These are phyloP conservation scores for Liolophura sinensis DNA, from an alignment of 1,140 invertebrate species.

Conservation along the genomic window DNA sequence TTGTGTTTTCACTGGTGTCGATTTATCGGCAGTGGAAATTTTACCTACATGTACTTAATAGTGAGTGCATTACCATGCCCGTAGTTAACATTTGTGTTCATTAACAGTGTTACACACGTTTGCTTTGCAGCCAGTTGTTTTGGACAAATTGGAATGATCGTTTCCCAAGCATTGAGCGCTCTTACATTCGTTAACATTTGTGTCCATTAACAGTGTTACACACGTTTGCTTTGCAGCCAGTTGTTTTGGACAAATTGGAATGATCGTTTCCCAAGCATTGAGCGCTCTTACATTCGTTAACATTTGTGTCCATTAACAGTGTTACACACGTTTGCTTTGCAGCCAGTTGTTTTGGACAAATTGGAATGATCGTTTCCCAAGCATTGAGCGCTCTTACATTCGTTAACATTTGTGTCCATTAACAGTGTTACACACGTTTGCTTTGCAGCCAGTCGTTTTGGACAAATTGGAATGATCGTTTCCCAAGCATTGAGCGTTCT, in stretches of 20 bases:
- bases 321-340: conserved; percentile 69
- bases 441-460: conserved; percentile 92
- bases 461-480: conserved; percentile 93
- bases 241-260: conserved; percentile 97
- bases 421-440: conserved; percentile 58
- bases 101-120: conserved; percentile 59
- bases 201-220: too few relatives aligned
- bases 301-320: too few relatives aligned
- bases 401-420: too few relatives aligned
- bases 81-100: too few relatives aligned
- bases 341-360: conserved; percentile 93
- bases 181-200: too few relatives aligned
- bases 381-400: conserved; percentile 95
- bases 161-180: conserved; percentile 84
- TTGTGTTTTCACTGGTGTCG: too few relatives aligned
- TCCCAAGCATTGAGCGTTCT: conserved; percentile 87
- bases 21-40: too few relatives aligned
- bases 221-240: conserved; percentile 78
- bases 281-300: conserved; percentile 92
- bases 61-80: too few relatives aligned
- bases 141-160: conserved; percentile 97
- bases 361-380: conserved; percentile 87
- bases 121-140: conserved; percentile 86
- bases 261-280: conserved; percentile 86
- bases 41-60: too few relatives aligned